Evolutionary conservation across 2,888 invertebrate species (phyloP), one percentile per base, ranked within the genome.

Genomic region (Calliphora vomitoria): DNA sequence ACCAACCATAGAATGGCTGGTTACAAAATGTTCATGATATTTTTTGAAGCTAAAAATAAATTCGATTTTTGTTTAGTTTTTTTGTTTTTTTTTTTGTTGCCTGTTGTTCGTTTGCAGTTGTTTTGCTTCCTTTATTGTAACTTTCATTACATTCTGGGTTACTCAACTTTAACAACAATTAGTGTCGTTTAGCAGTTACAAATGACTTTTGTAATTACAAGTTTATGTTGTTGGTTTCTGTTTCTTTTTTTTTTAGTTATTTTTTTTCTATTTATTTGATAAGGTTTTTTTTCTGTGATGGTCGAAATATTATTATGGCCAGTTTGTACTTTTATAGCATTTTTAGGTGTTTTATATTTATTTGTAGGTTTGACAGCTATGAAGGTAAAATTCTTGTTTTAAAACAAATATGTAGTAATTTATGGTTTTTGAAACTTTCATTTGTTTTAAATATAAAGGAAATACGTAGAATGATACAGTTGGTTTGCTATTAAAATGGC

Each of bases 141-240:
- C 84, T 80, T 85, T 85, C 53, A 68, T 80, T 85, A 68, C 68
- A 80, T 85, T 79, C 74, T 68, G 85, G 75, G 44, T 75, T 81
- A 81, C 55, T 85, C 69, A 81, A 85, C 85, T 83, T 68, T 83
- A 78, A 58, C 72, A 78, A 78, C 81, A 81, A 84, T 87, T 87
- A 87, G 71, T 87, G 87, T 87, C 87, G 71, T 81, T 81, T 87
- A 84, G 53, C 71, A 87, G 71, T 87, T 66, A 87, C 84, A 87
- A 87, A 87, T 87, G 84, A 84, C 84, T 81, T 81, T 87, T 68
- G 83, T 78, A 84, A 87, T 87, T 84, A 87, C 81, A 74, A 75
- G 53, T 81, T 81, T 69, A 25, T 81, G 41, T 41, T 60, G 50
- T 41, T 82, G 58, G 31, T 15, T 62, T 11, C 31, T 47, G 10